A percentile compares a stretch with the other conserved stretches of the same genome.
These are phyloP conservation scores for Eremophila alpestris DNA, from an alignment of 2,797 vertebrate species.

Conservation along the genomic window DNA sequence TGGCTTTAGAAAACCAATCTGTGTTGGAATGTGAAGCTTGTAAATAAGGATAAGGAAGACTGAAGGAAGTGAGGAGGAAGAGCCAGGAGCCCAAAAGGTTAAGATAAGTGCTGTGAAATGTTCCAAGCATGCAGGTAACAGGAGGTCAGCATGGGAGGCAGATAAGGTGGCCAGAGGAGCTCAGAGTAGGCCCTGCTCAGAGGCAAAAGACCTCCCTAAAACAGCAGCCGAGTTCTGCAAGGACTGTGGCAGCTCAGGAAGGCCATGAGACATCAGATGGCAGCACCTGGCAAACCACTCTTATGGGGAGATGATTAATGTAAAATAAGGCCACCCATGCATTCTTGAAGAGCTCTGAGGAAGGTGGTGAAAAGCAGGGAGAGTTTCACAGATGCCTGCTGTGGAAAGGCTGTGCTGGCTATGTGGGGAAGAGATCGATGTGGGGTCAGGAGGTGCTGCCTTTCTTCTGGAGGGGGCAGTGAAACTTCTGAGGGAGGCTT, in stretches of 20 bases:
- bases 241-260: neutral
- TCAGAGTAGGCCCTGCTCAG: neutral
- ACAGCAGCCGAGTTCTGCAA: neutral
- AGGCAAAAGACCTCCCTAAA: neutral
- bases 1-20: neutral
- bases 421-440: neutral
- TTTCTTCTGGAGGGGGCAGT: neutral
- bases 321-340: neutral
- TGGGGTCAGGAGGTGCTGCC: neutral
- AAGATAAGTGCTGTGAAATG: neutral
- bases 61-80: neutral
- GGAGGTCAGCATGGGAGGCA: constrained; percentile 7
- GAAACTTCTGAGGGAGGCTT: neutral
- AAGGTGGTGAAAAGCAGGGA: neutral
- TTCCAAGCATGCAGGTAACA: neutral
- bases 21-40: neutral
- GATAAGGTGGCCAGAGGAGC: neutral
- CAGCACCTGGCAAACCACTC: neutral
- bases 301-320: neutral
- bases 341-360: neutral
- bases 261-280: neutral
- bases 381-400: neutral
- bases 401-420: neutral
- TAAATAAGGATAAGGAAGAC: constrained; percentile 8
- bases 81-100: neutral